Evolutionary conservation across 2,113 vertebrate genomes (phyloP), one percentile per base, ranked within the genome.

Genomic region (Coreoperca whiteheadi): DNA sequence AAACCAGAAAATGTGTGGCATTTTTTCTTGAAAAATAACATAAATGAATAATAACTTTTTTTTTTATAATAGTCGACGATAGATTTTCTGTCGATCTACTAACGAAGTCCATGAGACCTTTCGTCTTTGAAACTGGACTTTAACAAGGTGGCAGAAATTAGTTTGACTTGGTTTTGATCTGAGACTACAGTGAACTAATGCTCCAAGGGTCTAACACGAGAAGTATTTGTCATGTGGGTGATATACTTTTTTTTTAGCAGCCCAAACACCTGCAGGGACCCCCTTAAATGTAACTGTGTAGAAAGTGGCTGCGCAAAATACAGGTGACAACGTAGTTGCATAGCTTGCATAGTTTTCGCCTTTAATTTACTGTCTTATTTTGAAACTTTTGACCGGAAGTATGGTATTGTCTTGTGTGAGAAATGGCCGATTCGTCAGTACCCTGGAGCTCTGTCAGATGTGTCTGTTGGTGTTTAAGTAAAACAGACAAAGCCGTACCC

Each of bases 321-420:
- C 12, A 32, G 3, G 8, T 23, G 51, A 53, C 21, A 23, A 51
- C 23, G 20, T 10, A 41, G 28, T 18, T 34, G 32, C 32, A 34
- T 2, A 34, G 41, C 46, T 16, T 43, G n/a, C 7, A 34, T 8
- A 56, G 51, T 14, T 53, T 69, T 53, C 8, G 0, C 7, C 20
- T 8, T 4, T 9, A 25, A 0, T 39, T 63, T 10, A 7, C 16
- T 7, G 25, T 57, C 65, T 77, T 76, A 77, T 71, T 83, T 71
- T 83, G 66, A 60, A 82, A 70, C 16, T 54, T 0, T 2, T 15
- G 34, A 46, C 56, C 7, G 64, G 79, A 82, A 54, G 72, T 67
- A 4, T 12, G 37, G 18, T 54, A 4, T 12, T 50, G 18, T 54
- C 48, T 71, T 5, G 32, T 23, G 32, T 14, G 25, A 34, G 48